phyloP scores from a whole-genome alignment of 2,888 invertebrate species.

The Odontocolon sp. region DNA sequence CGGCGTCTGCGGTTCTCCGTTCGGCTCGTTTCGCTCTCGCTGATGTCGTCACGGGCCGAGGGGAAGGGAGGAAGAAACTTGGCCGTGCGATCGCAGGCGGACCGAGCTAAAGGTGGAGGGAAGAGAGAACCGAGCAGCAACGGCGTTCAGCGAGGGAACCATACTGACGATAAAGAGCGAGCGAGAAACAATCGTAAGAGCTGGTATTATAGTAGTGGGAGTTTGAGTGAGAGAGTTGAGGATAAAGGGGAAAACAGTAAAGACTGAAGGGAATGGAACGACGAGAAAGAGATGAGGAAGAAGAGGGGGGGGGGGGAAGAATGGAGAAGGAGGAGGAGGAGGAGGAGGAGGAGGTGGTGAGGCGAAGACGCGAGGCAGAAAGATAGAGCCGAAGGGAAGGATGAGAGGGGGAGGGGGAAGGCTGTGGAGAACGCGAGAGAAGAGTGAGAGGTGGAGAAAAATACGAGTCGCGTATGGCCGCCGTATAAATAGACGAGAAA shows the following conservation, averaged over 20 bases:
- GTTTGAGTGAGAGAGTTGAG: slow-evolving; percentile 19
- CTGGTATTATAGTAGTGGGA: slow-evolving; percentile 22
- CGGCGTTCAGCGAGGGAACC: slow-evolving; percentile 7
- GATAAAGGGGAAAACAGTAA: slow-evolving; percentile 59
- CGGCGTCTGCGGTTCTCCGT: slow-evolving; percentile 30
- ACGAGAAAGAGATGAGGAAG: no score
- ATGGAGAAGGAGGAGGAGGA: slow-evolving; percentile 21
- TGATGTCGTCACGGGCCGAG: slow-evolving; percentile 52
- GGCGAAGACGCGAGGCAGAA: slow-evolving; percentile 41
- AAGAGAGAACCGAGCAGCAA: slow-evolving; percentile 23
- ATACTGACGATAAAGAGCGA: not conserved
- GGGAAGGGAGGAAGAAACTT: slow-evolving; percentile 25
- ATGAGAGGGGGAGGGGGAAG: slow-evolving; percentile 8
- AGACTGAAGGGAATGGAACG: slow-evolving; percentile 41
- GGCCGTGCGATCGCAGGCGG: slow-evolving; percentile 6
- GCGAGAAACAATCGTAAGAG: slow-evolving; percentile 31
- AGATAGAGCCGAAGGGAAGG: slow-evolving; percentile 49
- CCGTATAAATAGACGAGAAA: slow-evolving; percentile 79
- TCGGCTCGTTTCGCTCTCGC: slow-evolving; percentile 61
- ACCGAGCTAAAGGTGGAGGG: slow-evolving; percentile 38
- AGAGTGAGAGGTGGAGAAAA: slow-evolving; percentile 59
- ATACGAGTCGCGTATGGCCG: slow-evolving; percentile 76
- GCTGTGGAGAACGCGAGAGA: slow-evolving; percentile 36
- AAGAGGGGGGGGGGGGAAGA: slow-evolving; percentile 20
- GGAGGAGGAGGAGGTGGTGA: slow-evolving; percentile 22